Percentiles rank a stretch among this genome's conserved stretches.
phyloP scores from a whole-genome alignment of 2,888 invertebrate species.

The Phyto melanocephala region DNA sequence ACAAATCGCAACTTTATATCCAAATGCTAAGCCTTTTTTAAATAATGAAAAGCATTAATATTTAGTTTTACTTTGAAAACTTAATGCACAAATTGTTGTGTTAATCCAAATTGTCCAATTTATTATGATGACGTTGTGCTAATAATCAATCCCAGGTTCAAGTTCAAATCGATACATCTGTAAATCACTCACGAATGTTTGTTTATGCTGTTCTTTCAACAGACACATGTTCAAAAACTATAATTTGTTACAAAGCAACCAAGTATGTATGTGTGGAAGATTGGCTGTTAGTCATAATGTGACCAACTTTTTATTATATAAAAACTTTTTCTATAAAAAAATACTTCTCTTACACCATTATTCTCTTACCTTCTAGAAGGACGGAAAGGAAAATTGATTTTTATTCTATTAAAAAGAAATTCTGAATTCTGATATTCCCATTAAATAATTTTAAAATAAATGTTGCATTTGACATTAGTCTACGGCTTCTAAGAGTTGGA shows the following conservation, averaged over 20 bases:
- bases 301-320: constrained; percentile 6
- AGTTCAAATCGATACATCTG: constrained; percentile 39
- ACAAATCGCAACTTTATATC: no score
- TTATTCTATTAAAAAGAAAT: no score
- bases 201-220: neutral
- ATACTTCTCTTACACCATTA: no score
- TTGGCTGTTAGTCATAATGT: neutral
- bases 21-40: no score
- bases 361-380: no score
- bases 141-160: constrained; percentile 34
- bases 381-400: no score
- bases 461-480: no score
- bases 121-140: constrained; percentile 46
- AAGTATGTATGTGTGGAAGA: neutral
- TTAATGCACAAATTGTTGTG: constrained; percentile 11
- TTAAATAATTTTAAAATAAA: no score
- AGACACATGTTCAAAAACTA: neutral
- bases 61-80: neutral
- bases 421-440: no score
- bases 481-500: no score
- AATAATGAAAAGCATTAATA: no score
- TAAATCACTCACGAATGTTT: constrained; percentile 45
- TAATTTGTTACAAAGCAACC: constrained; percentile 4
- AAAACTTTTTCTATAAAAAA: neutral
- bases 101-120: constrained; percentile 42